Evolutionary conservation across 1,140 invertebrate genomes (phyloP).

Genomic region (Pogonognathellus flavescens): DNA sequence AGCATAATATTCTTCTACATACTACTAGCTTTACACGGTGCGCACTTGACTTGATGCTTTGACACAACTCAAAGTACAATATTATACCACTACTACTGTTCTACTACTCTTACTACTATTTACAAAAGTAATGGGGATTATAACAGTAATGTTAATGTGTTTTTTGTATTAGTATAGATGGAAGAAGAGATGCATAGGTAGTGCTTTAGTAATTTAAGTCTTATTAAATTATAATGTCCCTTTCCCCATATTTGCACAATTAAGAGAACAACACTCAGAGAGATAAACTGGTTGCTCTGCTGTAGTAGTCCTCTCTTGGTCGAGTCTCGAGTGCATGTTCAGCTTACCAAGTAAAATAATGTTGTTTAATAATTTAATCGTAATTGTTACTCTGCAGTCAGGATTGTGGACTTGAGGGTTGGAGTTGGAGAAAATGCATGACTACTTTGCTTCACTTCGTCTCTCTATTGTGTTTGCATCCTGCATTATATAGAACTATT

Average conservation of each 20-base stretch:
- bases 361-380: slow-evolving; percentile 25
- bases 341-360: slow-evolving; percentile 45
- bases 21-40: not conserved
- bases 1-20: not conserved
- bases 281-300: slow-evolving; percentile 19
- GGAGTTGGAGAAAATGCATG: not conserved
- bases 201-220: slow-evolving; percentile 44
- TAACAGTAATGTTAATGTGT: not conserved
- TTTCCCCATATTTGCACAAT: slow-evolving; percentile 37
- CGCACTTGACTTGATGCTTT: no score
- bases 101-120: not conserved
- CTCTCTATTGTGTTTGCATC: not conserved
- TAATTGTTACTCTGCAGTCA: slow-evolving; percentile 37
- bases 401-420: not conserved
- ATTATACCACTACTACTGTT: not conserved
- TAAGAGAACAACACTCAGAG: not conserved
- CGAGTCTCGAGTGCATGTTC: slow-evolving; percentile 20
- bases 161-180: no score
- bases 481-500: not conserved
- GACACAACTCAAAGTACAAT: not conserved
- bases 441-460: not conserved
- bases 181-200: not conserved
- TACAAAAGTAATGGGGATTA: not conserved
- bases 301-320: no score
- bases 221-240: slow-evolving; percentile 35